Percentiles rank a stretch among this genome's conserved stretches.
phyloP scores from a whole-genome alignment of 2,113 vertebrate genomes.

The Catharus bicknelli region DNA sequence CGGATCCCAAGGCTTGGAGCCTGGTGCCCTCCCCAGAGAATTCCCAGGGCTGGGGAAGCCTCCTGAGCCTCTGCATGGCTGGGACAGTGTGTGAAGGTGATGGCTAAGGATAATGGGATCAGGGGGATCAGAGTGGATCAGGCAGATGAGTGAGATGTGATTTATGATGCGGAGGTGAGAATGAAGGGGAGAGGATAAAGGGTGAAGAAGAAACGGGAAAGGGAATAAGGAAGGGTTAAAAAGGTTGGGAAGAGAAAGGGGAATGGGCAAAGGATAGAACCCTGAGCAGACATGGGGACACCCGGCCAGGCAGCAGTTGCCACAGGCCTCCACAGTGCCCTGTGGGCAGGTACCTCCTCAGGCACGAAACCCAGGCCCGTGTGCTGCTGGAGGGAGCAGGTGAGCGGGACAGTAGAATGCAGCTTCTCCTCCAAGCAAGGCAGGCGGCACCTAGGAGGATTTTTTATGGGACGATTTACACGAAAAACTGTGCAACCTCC shows the following conservation, averaged over 20 bases:
- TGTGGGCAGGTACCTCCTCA: accelerated
- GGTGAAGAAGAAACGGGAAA: neutral
- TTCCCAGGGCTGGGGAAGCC: neutral
- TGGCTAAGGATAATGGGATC: neutral
- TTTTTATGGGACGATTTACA: neutral
- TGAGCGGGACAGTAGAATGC: accelerated
- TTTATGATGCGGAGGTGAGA: accelerated
- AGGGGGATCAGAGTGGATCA: neutral
- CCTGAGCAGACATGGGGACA: accelerated
- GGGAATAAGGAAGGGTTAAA: accelerated
- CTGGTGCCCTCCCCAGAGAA: neutral
- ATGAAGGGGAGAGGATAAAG: neutral
- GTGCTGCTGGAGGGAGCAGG: neutral
- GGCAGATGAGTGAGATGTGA: neutral
- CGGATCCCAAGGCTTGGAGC: neutral
- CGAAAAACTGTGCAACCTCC: accelerated
- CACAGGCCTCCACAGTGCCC: accelerated
- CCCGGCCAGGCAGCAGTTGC: neutral
- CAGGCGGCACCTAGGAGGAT: accelerated
- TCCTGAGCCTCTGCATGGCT: neutral
- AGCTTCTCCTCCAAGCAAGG: too few relatives aligned
- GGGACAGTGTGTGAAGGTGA: neutral
- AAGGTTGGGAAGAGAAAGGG: neutral
- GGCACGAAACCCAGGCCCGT: accelerated
- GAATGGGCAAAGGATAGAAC: neutral